A percentile compares a stretch with the other conserved stretches of the same genome.
phyloP scores from a whole-genome alignment of 2,797 vertebrate genomes.

The Crenichthys baileyi region DNA sequence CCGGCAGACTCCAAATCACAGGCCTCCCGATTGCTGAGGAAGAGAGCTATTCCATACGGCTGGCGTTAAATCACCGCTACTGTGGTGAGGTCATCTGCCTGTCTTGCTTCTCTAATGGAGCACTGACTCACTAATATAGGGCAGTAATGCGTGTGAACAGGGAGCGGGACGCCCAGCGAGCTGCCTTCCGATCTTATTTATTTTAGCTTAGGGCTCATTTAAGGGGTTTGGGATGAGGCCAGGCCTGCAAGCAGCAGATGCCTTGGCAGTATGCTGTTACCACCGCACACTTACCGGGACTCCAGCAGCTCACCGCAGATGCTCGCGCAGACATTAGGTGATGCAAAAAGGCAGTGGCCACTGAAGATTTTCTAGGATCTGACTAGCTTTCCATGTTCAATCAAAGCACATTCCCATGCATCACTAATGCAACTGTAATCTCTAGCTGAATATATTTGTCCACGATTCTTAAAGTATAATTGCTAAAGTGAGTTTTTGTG shows the following conservation, averaged over 20 bases:
- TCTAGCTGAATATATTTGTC: conserved; percentile 75
- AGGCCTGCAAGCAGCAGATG: conserved; percentile 65
- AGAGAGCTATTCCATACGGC: conserved; percentile 65
- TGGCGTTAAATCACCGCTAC: conserved; percentile 77
- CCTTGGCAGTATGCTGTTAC: conserved; percentile 83
- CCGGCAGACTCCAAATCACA: conserved; percentile 74
- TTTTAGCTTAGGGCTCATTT: conserved; percentile 78
- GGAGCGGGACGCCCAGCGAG: conserved; percentile 58
- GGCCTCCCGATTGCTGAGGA: conserved; percentile 67
- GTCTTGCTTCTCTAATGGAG: conserved; percentile 75
- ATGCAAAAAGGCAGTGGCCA: conserved; percentile 65
- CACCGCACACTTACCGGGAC: conserved; percentile 83
- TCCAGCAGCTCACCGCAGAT: conserved; percentile 79
- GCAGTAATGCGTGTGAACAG: conserved; percentile 75
- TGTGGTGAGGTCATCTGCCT: conserved; percentile 77
- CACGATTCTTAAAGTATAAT: conserved; percentile 42
- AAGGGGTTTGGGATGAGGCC: conserved; percentile 58
- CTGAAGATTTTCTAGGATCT: conserved; percentile 69
- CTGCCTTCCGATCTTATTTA: conserved; percentile 76
- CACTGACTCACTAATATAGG: conserved; percentile 69
- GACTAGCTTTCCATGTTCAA: conserved; percentile 71
- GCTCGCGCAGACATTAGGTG: conserved; percentile 75
- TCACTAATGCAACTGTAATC: conserved; percentile 82
- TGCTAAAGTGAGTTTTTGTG: conserved; percentile 75
- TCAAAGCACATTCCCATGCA: conserved; percentile 81